Base-by-base conservation (phyloP, 2,797 vertebrate species). In the Artibeus jamaicensis region DNA sequence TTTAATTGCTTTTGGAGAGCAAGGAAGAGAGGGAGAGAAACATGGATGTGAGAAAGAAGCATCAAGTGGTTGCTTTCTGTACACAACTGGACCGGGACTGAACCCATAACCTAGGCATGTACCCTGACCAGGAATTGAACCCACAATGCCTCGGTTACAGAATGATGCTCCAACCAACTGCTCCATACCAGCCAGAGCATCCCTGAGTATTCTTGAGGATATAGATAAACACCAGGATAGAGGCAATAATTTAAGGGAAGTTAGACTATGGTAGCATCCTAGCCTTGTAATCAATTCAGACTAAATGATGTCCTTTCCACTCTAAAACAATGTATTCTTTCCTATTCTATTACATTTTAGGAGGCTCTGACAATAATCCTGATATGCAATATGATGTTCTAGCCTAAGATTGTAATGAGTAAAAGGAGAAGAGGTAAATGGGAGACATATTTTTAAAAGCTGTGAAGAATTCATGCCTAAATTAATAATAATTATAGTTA, bases 401-500 rank as follows among this genome's bases (percentile, higher is more conserved):
- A 39, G 21, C 57, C 67, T 48, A 55, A 70, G 74, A 85, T 19
- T 65, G 29, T 42, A 90, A 89, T n/a, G 37, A 91, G 3, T 87
- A 34, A 91, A 90, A 94, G 14, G 89, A 37, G 21, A 78, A 86
- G 94, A 89, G 44, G 70, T 82, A 26, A 84, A 76, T 44, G 29
- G 68, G 39, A 91, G 39, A 81, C 34, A 67, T 2, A 24, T 78
- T 74, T 55, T 14, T 16, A 42, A 73, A 53, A 29, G 0, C 37
- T 89, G 3, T 68, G 16, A 44, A 34, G 29, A 67, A 78, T 85
- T 62, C 32, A 44, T 19, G 22, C 44, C 50, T 89, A 92, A 81
- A 87, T 96, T 71, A 91, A 86, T 86, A 88, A 86, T 79, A 81
- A 65, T 24, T 48, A 24, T 77, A 89, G 32, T 50, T 89, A 88